A percentile compares a stretch with the other conserved stretches of the same genome.
Conservation (phyloP, 2,113 vertebrate species). For the Petromus typicus region DNA sequence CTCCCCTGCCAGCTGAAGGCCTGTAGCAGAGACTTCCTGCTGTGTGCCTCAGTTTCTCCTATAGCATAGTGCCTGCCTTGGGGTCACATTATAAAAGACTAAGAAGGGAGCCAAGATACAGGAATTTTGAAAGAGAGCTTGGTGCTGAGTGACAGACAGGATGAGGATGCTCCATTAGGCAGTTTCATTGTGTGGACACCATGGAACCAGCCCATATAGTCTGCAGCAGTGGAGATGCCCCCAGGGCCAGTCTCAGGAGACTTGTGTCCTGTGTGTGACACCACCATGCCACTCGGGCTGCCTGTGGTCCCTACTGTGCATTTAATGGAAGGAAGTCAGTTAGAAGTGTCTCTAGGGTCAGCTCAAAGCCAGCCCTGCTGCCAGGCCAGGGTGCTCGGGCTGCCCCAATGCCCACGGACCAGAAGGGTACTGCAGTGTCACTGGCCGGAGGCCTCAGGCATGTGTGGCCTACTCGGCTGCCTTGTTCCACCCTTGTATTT, state of each 20-base stretch:
- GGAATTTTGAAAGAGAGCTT: background rate
- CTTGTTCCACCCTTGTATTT: background rate
- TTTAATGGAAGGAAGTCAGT: background rate
- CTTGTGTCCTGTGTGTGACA: too few relatives aligned
- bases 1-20: rapidly evolving
- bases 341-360: background rate
- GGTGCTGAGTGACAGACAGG: background rate
- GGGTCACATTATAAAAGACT: rapidly evolving
- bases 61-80: background rate
- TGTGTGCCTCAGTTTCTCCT: background rate
- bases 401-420: background rate
- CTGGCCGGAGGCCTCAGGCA: background rate
- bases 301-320: background rate
- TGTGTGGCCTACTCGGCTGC: background rate
- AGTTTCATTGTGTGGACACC: background rate
- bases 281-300: background rate
- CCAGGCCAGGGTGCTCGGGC: background rate
- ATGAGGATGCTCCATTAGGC: background rate
- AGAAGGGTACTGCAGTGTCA: rapidly evolving
- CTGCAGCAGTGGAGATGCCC: too few relatives aligned
- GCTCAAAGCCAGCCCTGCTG: background rate
- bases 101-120: background rate
- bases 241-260: background rate
- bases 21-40: background rate
- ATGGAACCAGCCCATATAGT: background rate